phyloP scores from a whole-genome alignment of 2,888 invertebrate genomes.

The Petrolisthes manimaculis region DNA sequence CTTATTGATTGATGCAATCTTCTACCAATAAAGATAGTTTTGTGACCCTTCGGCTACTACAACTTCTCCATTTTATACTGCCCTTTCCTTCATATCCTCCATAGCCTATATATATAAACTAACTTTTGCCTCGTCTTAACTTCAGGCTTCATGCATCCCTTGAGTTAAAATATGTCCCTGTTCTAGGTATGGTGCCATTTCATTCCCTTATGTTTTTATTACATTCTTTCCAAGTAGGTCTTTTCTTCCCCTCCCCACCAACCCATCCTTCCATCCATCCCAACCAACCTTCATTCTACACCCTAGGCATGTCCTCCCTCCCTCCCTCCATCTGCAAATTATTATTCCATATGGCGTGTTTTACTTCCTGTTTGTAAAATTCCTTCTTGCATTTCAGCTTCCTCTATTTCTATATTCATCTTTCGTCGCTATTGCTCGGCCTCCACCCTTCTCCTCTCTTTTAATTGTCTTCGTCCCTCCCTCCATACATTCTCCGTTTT shows the following conservation, averaged over 20 bases:
- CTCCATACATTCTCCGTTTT: too few species aligned
- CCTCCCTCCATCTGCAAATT: not conserved
- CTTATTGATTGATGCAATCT: too few species aligned
- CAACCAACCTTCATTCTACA: not conserved
- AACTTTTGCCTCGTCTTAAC: too few species aligned
- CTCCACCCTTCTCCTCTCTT: not conserved
- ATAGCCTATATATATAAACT: not conserved
- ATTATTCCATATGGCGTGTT: not conserved
- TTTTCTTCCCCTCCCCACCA: not conserved
- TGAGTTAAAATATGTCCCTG: too few species aligned
- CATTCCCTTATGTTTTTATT: too few species aligned
- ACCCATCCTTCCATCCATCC: not conserved
- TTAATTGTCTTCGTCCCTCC: not conserved
- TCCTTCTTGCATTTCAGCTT: not conserved
- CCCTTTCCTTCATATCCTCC: not conserved
- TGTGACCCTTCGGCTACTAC: too few species aligned
- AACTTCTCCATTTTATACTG: not conserved
- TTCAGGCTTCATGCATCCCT: too few species aligned
- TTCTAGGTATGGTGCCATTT: too few species aligned
- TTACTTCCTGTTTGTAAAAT: not conserved
- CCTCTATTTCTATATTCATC: not conserved
- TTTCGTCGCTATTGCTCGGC: not conserved
- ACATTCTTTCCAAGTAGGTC: too few species aligned
- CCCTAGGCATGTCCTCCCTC: not conserved
- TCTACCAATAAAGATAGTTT: too few species aligned